Conservation (phyloP, 2,797 vertebrate species). For the Acanthopagrus latus region DNA sequence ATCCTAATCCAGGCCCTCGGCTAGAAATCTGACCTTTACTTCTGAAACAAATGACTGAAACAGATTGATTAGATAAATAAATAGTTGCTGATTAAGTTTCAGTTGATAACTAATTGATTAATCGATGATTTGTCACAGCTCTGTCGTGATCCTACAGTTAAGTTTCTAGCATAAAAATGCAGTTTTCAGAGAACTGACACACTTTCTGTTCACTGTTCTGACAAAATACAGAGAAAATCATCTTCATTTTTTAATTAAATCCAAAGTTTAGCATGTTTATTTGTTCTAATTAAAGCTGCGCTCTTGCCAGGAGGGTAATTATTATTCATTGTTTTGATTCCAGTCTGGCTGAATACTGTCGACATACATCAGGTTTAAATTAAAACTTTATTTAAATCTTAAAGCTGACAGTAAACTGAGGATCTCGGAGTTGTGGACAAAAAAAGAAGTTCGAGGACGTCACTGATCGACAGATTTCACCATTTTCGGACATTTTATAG, state of each 20-base stretch:
- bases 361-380: background rate
- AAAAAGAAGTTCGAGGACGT: too few relatives aligned
- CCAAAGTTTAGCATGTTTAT: background rate
- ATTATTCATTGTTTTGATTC: background rate
- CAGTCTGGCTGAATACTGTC: background rate
- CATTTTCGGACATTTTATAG: too few relatives aligned
- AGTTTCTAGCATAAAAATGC: constrained; percentile 31
- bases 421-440: too few relatives aligned
- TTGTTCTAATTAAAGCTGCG: background rate
- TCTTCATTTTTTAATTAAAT: background rate
- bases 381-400: background rate
- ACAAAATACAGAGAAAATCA: background rate
- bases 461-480: too few relatives aligned
- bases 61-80: too few relatives aligned
- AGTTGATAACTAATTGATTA: too few relatives aligned
- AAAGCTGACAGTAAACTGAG: too few relatives aligned
- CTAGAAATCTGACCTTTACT: too few relatives aligned
- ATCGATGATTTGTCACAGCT: too few relatives aligned
- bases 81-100: too few relatives aligned
- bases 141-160: background rate
- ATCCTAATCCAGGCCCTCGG: too few relatives aligned
- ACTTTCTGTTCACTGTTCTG: background rate
- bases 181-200: background rate
- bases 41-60: too few relatives aligned
- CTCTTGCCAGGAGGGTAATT: background rate